These are phyloP conservation scores for Sinocyclocheilus maitianheensis DNA, from an alignment of 2,113 vertebrate species.

Conservation along the genomic window DNA sequence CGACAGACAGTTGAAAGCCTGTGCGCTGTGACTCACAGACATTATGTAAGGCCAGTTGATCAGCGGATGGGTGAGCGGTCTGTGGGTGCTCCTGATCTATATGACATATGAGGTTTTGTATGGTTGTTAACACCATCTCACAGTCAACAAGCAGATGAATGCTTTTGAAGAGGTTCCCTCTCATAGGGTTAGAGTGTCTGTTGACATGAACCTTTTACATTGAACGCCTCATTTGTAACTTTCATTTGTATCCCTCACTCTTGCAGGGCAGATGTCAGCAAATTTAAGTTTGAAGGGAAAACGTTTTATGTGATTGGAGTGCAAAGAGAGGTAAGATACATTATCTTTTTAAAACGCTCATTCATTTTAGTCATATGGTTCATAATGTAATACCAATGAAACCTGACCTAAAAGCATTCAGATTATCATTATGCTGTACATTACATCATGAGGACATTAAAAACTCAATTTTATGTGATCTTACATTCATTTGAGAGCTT, in stretches of 20 bases:
- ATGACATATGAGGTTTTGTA: neutral
- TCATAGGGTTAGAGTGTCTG: neutral
- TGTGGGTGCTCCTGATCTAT: constrained; percentile 9
- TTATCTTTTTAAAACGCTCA: neutral
- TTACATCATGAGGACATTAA: neutral
- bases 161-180: constrained; percentile 11
- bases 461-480: neutral
- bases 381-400: neutral
- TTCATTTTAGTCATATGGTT: neutral
- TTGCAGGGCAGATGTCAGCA: constrained; percentile 92
- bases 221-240: neutral
- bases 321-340: constrained; percentile 88
- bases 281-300: constrained; percentile 98
- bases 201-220: neutral
- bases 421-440: neutral
- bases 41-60: constrained; percentile 13
- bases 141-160: constrained; percentile 10
- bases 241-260: constrained; percentile 10
- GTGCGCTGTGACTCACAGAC: neutral
- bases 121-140: neutral
- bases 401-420: neutral
- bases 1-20: neutral
- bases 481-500: neutral
- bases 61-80: neutral
- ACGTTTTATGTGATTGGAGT: constrained; percentile 94